Evolutionary conservation across 2,113 vertebrate genomes (phyloP), one percentile per base, ranked within the genome.

Genomic region (Cheirogaleus medius): DNA sequence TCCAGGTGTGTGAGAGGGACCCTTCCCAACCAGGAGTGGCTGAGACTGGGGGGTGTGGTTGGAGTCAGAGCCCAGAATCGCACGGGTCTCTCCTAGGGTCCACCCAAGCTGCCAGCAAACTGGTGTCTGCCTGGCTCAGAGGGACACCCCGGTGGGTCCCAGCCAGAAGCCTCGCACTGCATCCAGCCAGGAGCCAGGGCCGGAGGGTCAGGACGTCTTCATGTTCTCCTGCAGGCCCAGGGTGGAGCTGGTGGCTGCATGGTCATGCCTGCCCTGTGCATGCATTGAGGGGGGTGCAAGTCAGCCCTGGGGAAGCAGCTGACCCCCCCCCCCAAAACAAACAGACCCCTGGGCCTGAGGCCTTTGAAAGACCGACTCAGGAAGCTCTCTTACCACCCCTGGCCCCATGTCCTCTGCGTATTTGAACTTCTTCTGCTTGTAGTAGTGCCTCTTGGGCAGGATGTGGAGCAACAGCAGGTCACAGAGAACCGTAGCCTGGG

Each of bases 371-470:
- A 4, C 34, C 25, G 5, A 15, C 3, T 29, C 1, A 0, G 15
- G 29, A 21, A n/a, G 34, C 52, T 74, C 64, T 97, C 99, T 98
- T 78, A 99, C 99, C 92, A 93, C 37, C 39, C 34, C 56, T 3
- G 90, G 52, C 6, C 47, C 91, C 6, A 98, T 97, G 5, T 49
- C 89, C 42, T 99, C 98, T 0, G 99, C 99, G 0, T 99, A 98
- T 98, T 99, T 99, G 98, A 99, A 99, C 97, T 99, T 99, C 99
- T 99, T 99, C 97, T 99, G 99, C 97, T 99, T 99, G 98, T 99
- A 99, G 97, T 99, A 99, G 95, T 99, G 98, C 81, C 99, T 99
- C 98, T 99, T 99, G 25, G 99, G 99, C 42, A 99, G 98, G 80
- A 99, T 98, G 96, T 99, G 98, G 17, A 99, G 99, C 84, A 99